Evolutionary conservation across 2,888 invertebrate species (phyloP), one percentile per base, ranked within the genome.

Genomic region (Anaspis maculata): DNA sequence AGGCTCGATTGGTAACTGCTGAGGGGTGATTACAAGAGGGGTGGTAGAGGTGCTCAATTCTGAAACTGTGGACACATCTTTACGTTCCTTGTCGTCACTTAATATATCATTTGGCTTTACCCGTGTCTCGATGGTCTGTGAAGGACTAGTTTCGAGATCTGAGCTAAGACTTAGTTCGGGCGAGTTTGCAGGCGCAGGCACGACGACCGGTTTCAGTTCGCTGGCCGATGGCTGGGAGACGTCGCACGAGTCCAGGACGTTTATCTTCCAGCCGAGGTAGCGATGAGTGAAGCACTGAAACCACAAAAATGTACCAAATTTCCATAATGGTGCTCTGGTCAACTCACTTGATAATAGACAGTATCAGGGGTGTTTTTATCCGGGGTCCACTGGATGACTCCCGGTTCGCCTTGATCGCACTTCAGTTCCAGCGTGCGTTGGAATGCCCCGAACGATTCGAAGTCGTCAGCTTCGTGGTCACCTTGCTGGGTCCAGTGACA

Each of bases 191-290:
- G 57, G 55, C 6, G 55, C 47, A 9, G 67, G 64, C 3, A 66
- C 62, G 1, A 62, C 56, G 2, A 68, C 51, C 3, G 61, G 61
- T 44, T 73, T 67, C 3, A 68, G 64, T 45, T 77, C 73, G 39
- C 77, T 77, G 13, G 70, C 76, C 2, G 65, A 65, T 25, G 64
- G 59, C 35, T 60, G 55, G 11, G 60, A 63, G n/a, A n/a, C n/a
- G 45, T 87, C 84, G 56, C 90, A 91, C 26, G 74, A 72, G 61
- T 95, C 91, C 44, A 83, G 71, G 1, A 96, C 89, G 62, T 88
- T 83, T 52, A 96, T 94, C 68, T 89, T 91, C 90, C 92, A 94
- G 28, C 95, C 95, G 55, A 95, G 78, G 61, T 92, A 80, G 42
- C 91, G 84, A 64, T 92, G 91, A 3, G 89, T 84, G 72, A 82